Evolutionary conservation across 2,797 vertebrate species (phyloP).

Genomic region (Benthosema pterotum): DNA sequence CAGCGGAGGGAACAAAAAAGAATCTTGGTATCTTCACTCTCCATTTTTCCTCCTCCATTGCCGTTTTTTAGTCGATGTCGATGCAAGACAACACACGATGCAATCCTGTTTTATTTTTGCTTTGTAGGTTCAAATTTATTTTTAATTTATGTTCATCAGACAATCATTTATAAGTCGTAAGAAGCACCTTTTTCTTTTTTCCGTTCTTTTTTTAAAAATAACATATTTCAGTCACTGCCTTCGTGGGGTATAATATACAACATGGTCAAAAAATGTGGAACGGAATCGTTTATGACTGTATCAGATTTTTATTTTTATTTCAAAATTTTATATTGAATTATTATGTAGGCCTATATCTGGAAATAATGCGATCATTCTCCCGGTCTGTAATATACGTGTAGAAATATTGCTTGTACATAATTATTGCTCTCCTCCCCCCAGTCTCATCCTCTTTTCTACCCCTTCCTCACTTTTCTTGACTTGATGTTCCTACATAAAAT

Average conservation of each 20-base stretch:
- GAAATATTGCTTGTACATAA: slow-evolving; percentile 98
- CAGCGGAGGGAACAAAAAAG: slow-evolving; percentile 90
- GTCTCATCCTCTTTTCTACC: slow-evolving; percentile 81
- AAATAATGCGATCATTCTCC: slow-evolving; percentile 97
- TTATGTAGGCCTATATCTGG: slow-evolving; percentile 99
- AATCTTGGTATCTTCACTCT: slow-evolving; percentile 84
- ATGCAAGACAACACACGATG: slow-evolving; percentile 84
- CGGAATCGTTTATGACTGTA: slow-evolving; percentile 99
- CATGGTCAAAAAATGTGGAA: slow-evolving; percentile 93
- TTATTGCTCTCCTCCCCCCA: slow-evolving; percentile 86
- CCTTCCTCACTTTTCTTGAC: slow-evolving; percentile 87
- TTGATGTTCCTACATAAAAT: slow-evolving; percentile 90
- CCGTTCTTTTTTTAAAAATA: too few relatives aligned
- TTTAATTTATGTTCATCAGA: slow-evolving; percentile 94
- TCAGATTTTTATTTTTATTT: slow-evolving; percentile 99
- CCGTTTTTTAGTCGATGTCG: slow-evolving; percentile 73
- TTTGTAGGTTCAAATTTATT: slow-evolving; percentile 28
- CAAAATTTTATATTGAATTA: slow-evolving; percentile 99
- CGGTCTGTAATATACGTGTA: slow-evolving; percentile 99
- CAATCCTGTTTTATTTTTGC: slow-evolving; percentile 82
- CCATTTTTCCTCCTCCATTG: slow-evolving; percentile 74
- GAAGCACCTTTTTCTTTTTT: slow-evolving; percentile 97
- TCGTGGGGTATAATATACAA: slow-evolving; percentile 87
- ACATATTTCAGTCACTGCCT: slow-evolving; percentile 98
- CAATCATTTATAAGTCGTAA: slow-evolving; percentile 99